These are phyloP conservation scores for Trogon surrucura DNA, from an alignment of 2,113 vertebrate species.

Conservation along the genomic window DNA sequence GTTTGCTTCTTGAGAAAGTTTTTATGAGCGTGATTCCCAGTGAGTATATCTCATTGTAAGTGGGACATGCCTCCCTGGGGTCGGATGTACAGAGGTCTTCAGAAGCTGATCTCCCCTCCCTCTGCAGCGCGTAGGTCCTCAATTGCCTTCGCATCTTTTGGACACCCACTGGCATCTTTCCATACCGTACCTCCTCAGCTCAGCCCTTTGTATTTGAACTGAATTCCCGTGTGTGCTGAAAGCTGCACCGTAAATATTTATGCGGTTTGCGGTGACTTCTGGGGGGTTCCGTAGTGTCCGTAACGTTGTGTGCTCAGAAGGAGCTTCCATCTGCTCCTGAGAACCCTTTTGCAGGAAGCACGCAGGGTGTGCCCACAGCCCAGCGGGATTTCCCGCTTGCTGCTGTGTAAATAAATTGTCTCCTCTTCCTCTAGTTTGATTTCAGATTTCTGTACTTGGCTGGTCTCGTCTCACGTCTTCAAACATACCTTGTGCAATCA, in stretches of 20 bases:
- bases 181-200: accelerated
- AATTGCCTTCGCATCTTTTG: background rate
- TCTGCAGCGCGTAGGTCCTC: background rate
- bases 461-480: background rate
- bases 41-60: background rate
- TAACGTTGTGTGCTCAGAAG: background rate
- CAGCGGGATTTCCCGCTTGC: accelerated
- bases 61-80: background rate
- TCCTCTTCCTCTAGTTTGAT: background rate
- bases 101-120: background rate
- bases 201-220: background rate
- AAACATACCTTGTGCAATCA: background rate
- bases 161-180: background rate
- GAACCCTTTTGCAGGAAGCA: background rate
- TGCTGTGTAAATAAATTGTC: background rate
- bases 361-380: background rate
- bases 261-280: background rate
- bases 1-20: background rate
- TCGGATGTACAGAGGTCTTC: background rate
- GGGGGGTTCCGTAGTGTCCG: background rate
- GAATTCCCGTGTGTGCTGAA: background rate
- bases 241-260: background rate
- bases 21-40: background rate
- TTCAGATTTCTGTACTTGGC: background rate
- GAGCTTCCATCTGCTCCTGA: background rate